Base-by-base conservation (phyloP, 2,888 invertebrate genomes). In the Lochmaea capreae region DNA sequence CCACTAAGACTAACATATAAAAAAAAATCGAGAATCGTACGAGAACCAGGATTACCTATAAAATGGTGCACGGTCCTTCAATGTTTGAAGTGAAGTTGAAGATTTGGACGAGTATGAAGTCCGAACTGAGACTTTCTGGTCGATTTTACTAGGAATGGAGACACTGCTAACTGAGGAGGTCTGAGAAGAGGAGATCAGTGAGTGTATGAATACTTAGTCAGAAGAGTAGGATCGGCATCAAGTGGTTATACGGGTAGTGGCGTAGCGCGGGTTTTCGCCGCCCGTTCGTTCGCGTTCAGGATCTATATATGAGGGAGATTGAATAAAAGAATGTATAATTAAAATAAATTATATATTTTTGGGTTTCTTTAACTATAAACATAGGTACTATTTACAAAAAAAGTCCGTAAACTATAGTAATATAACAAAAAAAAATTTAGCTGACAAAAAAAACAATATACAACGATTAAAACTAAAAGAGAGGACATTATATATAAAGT, bases 361-460 rank as follows among this genome's bases (percentile, higher is more conserved):
- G 10, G 68, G 49, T 52, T 52, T 10, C 62, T 49, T 61, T 52
- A 68, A 68, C 68, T 62, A 33, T 49, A 63, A 63, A 63, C 43
- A 63, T 63, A 63, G 43, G 62, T 68, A 65, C 57, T 77, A 74
- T 77, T 58, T 76, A 75, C 72, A 74, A 68, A 72, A 26, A 39
- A 77, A 70, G 58, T 59, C 66, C 62, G 57, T 70, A 70, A 67
- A 71, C 39, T 58, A 12, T 58, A 71, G 63, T 65, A 76, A 78
- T 78, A 78, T 58, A 72, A 75, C 73, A 75, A 77, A 74, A 76
- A 74, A 63, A 63, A 63, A 26, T 75, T 66, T 74, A 74, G 74
- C 72, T 67, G 71, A 63, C 71, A 63, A 72, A 71, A 33, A 70
- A 77, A 71, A 65, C 62, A 68, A 74, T 66, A 43, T 74, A 74